Evolutionary conservation across 2,797 vertebrate species (phyloP).

Genomic region (Ctenosaura bakeri): DNA sequence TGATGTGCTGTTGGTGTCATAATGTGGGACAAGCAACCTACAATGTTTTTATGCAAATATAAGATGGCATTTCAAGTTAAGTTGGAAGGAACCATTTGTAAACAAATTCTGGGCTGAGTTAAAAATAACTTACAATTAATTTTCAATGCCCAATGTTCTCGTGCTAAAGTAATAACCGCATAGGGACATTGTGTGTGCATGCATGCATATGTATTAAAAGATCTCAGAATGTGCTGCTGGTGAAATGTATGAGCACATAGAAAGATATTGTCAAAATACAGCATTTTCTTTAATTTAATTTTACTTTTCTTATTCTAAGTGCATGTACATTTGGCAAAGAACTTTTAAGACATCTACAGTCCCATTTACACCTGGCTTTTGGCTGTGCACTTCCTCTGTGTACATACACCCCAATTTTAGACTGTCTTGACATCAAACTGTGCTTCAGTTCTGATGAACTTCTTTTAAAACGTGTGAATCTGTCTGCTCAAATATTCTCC

Average conservation of each 20-base stretch:
- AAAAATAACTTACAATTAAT: not conserved
- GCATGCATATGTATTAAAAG: not conserved
- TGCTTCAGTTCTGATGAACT: constrained; percentile 55
- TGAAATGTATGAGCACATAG: not conserved
- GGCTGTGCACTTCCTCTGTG: constrained; percentile 43
- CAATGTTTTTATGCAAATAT: not conserved
- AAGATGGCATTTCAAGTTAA: not conserved
- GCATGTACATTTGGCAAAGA: constrained; percentile 40
- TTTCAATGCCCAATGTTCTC: not conserved
- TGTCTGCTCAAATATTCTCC: constrained; percentile 65
- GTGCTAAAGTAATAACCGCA: not conserved
- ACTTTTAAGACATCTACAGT: constrained; percentile 40
- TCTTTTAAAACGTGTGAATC: constrained; percentile 64
- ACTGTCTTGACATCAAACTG: constrained; percentile 62
- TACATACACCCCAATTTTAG: constrained; percentile 27
- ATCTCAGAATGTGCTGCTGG: not conserved
- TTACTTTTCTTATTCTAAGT: constrained; percentile 46
- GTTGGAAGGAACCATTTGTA: not conserved
- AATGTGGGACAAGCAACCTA: not conserved
- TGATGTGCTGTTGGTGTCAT: not conserved
- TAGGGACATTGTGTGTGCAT: too few relatives aligned
- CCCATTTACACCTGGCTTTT: constrained; percentile 37
- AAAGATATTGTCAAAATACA: not conserved
- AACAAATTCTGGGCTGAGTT: not conserved
- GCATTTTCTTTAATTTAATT: constrained; percentile 51